Evolutionary conservation across 2,797 vertebrate genomes (phyloP).

Genomic region (Enteromius thamalakanensis): DNA sequence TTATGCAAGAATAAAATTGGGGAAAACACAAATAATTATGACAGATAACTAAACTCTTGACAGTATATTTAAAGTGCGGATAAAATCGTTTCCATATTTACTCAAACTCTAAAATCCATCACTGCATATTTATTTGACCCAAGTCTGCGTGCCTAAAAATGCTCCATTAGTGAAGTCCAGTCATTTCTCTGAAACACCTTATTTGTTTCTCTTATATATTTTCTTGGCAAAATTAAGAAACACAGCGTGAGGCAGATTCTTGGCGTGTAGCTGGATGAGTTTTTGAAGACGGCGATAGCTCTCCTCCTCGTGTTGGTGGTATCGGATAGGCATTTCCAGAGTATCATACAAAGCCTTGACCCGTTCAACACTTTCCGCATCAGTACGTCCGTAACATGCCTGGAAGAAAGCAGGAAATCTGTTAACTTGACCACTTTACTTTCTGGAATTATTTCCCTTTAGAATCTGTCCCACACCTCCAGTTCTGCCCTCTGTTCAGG

Average conservation of each 20-base stretch:
- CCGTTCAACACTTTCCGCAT: constrained; percentile 80
- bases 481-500: constrained; percentile 81
- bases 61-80: constrained; percentile 50
- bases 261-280: constrained; percentile 79
- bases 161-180: neutral
- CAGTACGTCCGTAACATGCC: constrained; percentile 88
- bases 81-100: constrained; percentile 21
- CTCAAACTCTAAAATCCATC: constrained; percentile 18
- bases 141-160: neutral
- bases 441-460: neutral
- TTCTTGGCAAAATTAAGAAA: constrained; percentile 87
- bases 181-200: constrained; percentile 54
- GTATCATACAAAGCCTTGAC: constrained; percentile 87
- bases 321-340: constrained; percentile 78
- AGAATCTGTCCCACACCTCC: constrained; percentile 75
- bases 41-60: constrained; percentile 31
- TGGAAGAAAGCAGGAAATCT: constrained; percentile 59
- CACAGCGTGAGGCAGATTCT: constrained; percentile 79
- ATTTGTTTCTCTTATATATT: constrained; percentile 94
- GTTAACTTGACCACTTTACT: neutral
- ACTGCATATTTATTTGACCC: neutral
- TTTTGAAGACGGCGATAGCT: constrained; percentile 84
- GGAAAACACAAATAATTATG: neutral
- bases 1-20: neutral
- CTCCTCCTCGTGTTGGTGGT: constrained; percentile 83